phyloP scores from a whole-genome alignment of 2,888 invertebrate genomes.

The Nymphalis polychloros region DNA sequence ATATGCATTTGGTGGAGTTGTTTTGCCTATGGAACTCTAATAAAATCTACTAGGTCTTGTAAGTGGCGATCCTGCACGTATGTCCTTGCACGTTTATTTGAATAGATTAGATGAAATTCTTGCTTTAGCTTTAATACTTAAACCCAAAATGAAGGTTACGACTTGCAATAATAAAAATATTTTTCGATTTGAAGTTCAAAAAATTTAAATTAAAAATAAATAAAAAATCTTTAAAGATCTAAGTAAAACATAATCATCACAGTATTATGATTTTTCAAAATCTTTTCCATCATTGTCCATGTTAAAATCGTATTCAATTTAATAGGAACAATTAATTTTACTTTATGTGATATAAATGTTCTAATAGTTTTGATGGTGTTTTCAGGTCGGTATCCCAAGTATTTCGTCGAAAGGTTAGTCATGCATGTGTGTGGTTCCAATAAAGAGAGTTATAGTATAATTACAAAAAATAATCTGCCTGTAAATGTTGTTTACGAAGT shows the following conservation, averaged over 20 bases:
- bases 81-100: constrained; percentile 26
- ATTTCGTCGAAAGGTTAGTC: constrained; percentile 37
- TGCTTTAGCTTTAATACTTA: neutral
- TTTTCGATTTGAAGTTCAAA: too few relatives aligned
- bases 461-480: too few relatives aligned
- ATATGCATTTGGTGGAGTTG: neutral
- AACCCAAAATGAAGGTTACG: neutral
- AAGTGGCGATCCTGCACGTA: constrained; percentile 27
- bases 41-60: constrained; percentile 11
- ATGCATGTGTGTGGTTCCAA: constrained; percentile 39
- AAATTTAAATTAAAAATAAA: too few relatives aligned
- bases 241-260: too few relatives aligned
- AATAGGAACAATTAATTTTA: neutral
- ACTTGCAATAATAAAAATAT: too few relatives aligned
- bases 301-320: too few relatives aligned
- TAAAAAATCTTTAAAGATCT: too few relatives aligned
- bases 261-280: too few relatives aligned
- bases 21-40: neutral
- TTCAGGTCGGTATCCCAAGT: constrained; percentile 42
- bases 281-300: too few relatives aligned
- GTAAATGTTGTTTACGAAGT: too few relatives aligned
- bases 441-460: constrained; percentile 29
- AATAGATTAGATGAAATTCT: constrained; percentile 1
- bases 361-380: constrained; percentile 4
- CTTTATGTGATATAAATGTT: neutral